Conservation (phyloP, 1,140 invertebrate genomes). For the Anastrepha obliqua region DNA sequence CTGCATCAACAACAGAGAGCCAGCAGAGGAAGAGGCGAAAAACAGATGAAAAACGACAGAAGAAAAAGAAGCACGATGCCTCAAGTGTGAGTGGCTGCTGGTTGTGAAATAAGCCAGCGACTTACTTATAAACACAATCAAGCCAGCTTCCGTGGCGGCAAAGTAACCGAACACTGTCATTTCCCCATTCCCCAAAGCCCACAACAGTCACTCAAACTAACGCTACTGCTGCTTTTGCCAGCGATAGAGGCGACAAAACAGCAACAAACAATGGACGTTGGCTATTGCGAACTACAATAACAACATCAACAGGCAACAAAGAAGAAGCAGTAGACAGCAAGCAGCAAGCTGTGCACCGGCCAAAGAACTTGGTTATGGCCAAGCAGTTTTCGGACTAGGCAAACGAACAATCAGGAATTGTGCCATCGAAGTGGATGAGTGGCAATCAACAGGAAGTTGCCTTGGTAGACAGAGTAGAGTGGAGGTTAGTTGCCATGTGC, state of each 20-base stretch:
- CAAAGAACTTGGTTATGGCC: slow-evolving; percentile 15
- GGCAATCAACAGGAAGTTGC: slow-evolving; percentile 46
- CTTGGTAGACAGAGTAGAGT: background rate
- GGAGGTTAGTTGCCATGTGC: slow-evolving; percentile 18
- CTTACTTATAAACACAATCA: slow-evolving; percentile 1
- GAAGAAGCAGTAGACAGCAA: background rate
- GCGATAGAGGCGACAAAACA: background rate
- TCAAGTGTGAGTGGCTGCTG: slow-evolving; percentile 2
- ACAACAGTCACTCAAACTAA: background rate
- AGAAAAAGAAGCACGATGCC: background rate
- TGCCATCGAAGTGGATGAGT: slow-evolving; percentile 27
- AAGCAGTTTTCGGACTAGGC: background rate
- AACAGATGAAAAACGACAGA: background rate
- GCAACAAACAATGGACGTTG: background rate
- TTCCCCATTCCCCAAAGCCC: background rate
- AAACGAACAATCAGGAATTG: slow-evolving; percentile 22
- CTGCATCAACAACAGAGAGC: background rate
- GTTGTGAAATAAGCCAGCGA: background rate
- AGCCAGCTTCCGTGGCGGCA: background rate
- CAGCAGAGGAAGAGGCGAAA: background rate
- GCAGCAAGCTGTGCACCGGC: background rate
- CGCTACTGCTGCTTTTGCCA: background rate
- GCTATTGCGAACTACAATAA: background rate
- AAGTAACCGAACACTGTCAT: background rate
- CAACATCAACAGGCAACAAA: background rate